phyloP scores from a whole-genome alignment of 2,888 invertebrate genomes.

The Polydrusus pterygomalis region DNA sequence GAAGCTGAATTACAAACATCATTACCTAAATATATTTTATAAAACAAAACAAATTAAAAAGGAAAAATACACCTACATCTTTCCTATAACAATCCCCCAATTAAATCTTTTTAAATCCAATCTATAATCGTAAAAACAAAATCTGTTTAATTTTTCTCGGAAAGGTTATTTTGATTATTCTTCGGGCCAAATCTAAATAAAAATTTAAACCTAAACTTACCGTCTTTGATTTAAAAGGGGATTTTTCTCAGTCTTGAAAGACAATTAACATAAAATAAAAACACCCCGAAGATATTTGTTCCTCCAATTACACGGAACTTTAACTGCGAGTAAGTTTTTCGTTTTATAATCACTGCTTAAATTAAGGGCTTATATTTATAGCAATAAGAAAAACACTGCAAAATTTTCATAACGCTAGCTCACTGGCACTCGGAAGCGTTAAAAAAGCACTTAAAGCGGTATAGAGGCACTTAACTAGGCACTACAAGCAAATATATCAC shows the following conservation, averaged over 20 bases:
- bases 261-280: constrained; percentile 51
- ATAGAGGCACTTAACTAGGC: constrained; percentile 20
- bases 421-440: constrained; percentile 19
- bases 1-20: too few species aligned
- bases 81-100: background rate
- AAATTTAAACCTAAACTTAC: constrained; percentile 30
- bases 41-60: constrained; percentile 8
- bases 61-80: constrained; percentile 3
- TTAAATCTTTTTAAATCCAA: constrained; percentile 11
- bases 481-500: constrained; percentile 20
- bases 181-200: constrained; percentile 34
- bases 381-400: background rate
- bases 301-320: constrained; percentile 9
- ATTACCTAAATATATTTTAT: background rate
- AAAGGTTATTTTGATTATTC: constrained; percentile 37
- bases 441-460: constrained; percentile 21
- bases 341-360: background rate
- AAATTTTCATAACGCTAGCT: constrained; percentile 4
- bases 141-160: constrained; percentile 40
- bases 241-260: constrained; percentile 36
- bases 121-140: constrained; percentile 9
- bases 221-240: constrained; percentile 17
- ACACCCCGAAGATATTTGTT: constrained; percentile 43
- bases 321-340: background rate
- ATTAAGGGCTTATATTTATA: background rate